Conservation (phyloP, 2,888 invertebrate species). For the Watsonalla cultraria region DNA sequence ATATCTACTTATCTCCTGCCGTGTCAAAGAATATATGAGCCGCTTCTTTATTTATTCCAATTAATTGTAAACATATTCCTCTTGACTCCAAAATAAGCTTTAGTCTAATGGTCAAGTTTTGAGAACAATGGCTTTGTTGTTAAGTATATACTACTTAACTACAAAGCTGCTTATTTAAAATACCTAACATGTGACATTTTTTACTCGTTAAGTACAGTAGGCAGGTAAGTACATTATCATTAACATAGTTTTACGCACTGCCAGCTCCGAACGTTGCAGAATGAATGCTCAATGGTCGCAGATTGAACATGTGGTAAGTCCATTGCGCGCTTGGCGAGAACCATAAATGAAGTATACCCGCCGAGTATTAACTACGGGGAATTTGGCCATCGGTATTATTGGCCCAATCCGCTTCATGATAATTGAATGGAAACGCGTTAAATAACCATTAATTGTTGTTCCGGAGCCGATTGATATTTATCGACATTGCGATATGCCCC, state of each 20-base stretch:
- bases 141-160: too few species aligned
- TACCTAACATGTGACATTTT: conserved; percentile 37
- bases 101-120: too few species aligned
- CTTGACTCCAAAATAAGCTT: too few species aligned
- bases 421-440: conserved; percentile 69
- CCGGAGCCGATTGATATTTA: conserved; percentile 56
- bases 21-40: too few species aligned
- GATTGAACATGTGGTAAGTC: conserved; percentile 46
- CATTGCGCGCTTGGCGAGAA: conserved; percentile 45
- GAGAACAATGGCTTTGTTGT: too few species aligned
- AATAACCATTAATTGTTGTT: conserved; percentile 69
- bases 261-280: conserved; percentile 51
- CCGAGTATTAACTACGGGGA: conserved; percentile 58
- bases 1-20: too few species aligned
- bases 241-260: conserved; percentile 59
- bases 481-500: conserved; percentile 36
- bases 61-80: too few species aligned
- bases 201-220: conserved; percentile 30
- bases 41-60: too few species aligned
- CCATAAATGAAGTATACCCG: conserved; percentile 55
- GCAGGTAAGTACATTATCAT: conserved; percentile 31
- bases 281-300: conserved; percentile 49
- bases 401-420: conserved; percentile 61
- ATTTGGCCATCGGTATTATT: conserved; percentile 64
- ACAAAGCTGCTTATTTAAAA: conserved; percentile 37